Evolutionary conservation across 1,140 invertebrate genomes (phyloP), one percentile per base, ranked within the genome.

Genomic region (Drosophila prosaltans): DNA sequence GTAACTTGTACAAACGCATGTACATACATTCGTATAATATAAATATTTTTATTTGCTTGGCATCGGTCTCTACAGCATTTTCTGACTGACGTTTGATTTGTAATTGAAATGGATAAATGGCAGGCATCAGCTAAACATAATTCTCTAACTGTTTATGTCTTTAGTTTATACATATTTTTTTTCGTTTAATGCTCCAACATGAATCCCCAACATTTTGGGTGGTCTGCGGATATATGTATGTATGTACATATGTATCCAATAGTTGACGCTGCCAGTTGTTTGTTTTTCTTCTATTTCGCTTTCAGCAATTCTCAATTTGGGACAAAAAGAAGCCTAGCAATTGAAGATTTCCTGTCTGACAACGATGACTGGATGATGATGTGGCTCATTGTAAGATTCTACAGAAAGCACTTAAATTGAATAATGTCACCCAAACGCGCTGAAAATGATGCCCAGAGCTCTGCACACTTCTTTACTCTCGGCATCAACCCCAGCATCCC

Each of bases 81-180:
- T 16, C 16, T 76, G 80, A 83, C 80, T 72, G 81, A 83, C 81
- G 81, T 83, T 84, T 84, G 81, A 83, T 84, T 84, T 83, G 81
- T 83, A 84, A 84, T 83, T 83, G 81, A 76, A 83, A 75, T 62
- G 64, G 63, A 64, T 58, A 21, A 64, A 62, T 54, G 58, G 59
- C 73, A 75, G 43, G 21, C 60, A 28, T 51, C 40, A 21, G 10
- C 60, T 21, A 28, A 66, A 76, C 80, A 79, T 74, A 76, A 79
- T 83, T 81, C 16, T 81, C 61, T 66, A 69, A 72, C 77, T 80
- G 81, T 83, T 83, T 70, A 72, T 76, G 64, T 60, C 45, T 51
- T 51, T 51, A 51, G 11, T 60, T 21, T 60, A 5, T 59, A 32
- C 39, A 6, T 55, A 24, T 55, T 30, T 30, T 30, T 4, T 4